A percentile compares a stretch with the other conserved stretches of the same genome.
Conservation (phyloP, 2,113 vertebrate species). For the Eudyptes chrysolophus region DNA sequence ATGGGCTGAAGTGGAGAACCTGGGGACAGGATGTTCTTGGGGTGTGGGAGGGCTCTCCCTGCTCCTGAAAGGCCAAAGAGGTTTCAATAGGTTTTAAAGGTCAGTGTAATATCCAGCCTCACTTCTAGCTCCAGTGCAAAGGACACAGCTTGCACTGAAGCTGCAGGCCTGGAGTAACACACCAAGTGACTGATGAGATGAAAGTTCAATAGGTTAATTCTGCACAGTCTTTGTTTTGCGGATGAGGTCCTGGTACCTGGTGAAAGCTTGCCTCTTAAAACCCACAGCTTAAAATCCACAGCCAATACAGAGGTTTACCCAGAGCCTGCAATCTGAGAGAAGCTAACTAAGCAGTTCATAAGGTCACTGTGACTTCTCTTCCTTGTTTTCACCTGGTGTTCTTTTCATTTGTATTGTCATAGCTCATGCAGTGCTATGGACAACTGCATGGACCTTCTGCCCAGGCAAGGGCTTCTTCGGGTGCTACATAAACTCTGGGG, state of each 20-base stretch:
- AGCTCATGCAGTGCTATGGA: background rate
- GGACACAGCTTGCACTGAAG: background rate
- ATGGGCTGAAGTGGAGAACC: background rate
- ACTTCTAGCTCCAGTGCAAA: background rate
- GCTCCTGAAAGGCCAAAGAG: background rate
- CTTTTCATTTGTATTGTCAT: background rate
- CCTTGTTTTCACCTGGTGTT: background rate
- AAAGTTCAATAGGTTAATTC: background rate
- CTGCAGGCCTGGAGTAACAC: background rate
- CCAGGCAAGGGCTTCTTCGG: background rate
- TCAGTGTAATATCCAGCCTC: background rate
- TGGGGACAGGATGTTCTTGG: background rate
- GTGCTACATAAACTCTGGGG: background rate
- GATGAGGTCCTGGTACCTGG: background rate
- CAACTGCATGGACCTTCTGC: background rate
- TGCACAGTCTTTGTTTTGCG: background rate
- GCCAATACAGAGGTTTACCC: background rate
- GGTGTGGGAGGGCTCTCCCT: background rate
- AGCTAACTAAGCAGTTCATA: background rate
- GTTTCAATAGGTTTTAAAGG: background rate
- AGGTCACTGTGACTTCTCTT: too few relatives aligned
- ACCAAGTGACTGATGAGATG: background rate
- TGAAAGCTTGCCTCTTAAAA: background rate
- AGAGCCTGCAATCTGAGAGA: background rate
- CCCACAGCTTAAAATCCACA: background rate